phyloP scores from a whole-genome alignment of 2,888 invertebrate species.

The Arrhopalites spinosus region DNA sequence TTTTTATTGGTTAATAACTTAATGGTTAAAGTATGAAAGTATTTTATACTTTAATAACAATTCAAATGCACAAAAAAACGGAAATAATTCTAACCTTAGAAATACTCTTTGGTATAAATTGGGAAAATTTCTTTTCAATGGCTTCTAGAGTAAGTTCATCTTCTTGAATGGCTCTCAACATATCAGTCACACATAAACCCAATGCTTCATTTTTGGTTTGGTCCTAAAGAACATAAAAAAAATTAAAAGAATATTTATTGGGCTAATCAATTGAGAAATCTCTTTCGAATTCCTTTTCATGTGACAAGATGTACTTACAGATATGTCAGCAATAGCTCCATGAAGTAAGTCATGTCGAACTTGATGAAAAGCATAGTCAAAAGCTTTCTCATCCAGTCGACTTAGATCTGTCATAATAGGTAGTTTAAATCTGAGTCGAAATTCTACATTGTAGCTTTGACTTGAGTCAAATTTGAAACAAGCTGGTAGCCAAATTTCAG shows the following conservation, averaged over 20 bases:
- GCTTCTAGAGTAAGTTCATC: conserved; percentile 69
- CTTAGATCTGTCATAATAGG: conserved; percentile 68
- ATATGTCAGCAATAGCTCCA: conserved; percentile 78
- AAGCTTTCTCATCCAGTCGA: conserved; percentile 74
- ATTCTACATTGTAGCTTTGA: conserved; percentile 67
- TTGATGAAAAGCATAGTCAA: conserved; percentile 85
- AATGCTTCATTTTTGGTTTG: conserved; percentile 75
- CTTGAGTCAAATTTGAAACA: conserved; percentile 65
- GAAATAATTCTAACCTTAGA: no score
- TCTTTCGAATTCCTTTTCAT: no score
- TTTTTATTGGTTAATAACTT: no score
- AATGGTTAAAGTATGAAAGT: no score
- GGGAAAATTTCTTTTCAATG: conserved; percentile 78
- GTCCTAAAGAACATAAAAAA: neutral
- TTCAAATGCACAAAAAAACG: no score
- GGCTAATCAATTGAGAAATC: neutral
- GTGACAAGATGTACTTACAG: no score
- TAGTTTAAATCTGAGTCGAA: conserved; percentile 80
- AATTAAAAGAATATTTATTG: neutral
- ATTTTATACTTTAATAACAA: no score
- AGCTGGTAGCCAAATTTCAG: conserved; percentile 70
- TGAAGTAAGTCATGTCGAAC: conserved; percentile 79
- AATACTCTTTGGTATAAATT: conserved; percentile 80
- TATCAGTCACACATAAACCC: conserved; percentile 84
- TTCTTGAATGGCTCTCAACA: conserved; percentile 82